Evolutionary conservation across 2,797 vertebrate species (phyloP).

Genomic region (Miichthys miiuy): DNA sequence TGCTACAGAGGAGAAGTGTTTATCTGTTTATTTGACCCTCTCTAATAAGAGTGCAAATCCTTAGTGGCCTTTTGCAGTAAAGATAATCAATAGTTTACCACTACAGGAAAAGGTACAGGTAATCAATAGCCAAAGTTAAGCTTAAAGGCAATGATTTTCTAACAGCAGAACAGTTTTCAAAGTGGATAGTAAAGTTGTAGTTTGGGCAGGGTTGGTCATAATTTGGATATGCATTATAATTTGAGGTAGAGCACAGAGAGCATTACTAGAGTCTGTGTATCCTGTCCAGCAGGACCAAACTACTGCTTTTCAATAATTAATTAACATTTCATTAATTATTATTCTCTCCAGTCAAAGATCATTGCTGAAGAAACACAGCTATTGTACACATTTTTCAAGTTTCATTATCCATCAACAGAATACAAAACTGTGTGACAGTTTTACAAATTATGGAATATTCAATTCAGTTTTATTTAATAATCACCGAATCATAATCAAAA

Average conservation of each 20-base stretch:
- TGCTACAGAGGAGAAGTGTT: background rate
- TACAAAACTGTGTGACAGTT: background rate
- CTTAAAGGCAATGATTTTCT: background rate
- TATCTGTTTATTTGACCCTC: constrained; percentile 41
- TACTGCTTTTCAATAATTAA: background rate
- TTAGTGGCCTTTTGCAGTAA: constrained; percentile 20
- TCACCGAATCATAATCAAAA: too few relatives aligned
- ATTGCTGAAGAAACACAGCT: background rate
- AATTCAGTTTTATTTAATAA: too few relatives aligned
- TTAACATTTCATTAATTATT: background rate
- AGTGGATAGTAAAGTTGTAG: background rate
- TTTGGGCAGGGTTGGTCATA: background rate
- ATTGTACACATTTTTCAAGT: background rate
- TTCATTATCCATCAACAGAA: background rate
- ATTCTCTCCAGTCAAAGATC: background rate
- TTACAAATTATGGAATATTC: too few relatives aligned
- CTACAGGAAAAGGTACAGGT: constrained; percentile 3
- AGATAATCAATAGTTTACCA: constrained; percentile 38
- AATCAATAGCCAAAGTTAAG: constrained; percentile 42
- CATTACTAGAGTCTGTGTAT: background rate
- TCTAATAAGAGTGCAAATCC: constrained; percentile 40
- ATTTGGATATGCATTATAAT: background rate
- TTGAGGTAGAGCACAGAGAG: background rate
- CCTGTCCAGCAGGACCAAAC: background rate
- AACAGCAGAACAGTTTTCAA: background rate